A percentile compares a stretch with the other conserved stretches of the same genome.
phyloP scores from a whole-genome alignment of 2,888 invertebrate genomes.

The Lucinisca nassula region DNA sequence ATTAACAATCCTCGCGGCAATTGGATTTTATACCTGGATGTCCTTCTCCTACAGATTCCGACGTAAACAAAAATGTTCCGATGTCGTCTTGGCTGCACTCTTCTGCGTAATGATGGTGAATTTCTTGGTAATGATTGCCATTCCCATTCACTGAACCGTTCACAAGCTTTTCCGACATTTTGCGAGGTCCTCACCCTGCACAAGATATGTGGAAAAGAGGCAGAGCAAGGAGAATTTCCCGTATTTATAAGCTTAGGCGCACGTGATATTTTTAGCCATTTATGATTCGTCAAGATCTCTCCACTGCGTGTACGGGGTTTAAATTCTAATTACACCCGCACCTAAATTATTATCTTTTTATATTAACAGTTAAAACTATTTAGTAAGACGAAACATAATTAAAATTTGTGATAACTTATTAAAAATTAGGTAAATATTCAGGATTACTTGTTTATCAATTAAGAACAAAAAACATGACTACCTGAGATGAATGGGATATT shows the following conservation, averaged over 20 bases:
- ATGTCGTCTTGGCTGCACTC: conserved; percentile 85
- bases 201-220: conserved; percentile 82
- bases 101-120: conserved; percentile 83
- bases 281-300: too few relatives aligned
- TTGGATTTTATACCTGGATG: conserved; percentile 85
- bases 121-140: conserved; percentile 78
- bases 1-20: background rate
- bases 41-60: conserved; percentile 88
- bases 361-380: too few relatives aligned
- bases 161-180: conserved; percentile 69
- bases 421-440: too few relatives aligned
- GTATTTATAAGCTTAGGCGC: conserved; percentile 69
- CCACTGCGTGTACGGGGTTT: too few relatives aligned
- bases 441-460: too few relatives aligned
- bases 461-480: too few relatives aligned
- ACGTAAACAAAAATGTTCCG: conserved; percentile 87
- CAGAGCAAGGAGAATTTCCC: conserved; percentile 25
- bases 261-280: conserved; percentile 57
- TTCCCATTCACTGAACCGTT: conserved; percentile 55
- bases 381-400: too few relatives aligned
- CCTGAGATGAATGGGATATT: background rate
- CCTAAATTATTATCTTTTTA: too few relatives aligned
- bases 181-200: conserved; percentile 35
- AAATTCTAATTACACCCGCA: too few relatives aligned
- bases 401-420: too few relatives aligned